phyloP scores from a whole-genome alignment of 1,140 invertebrate species.

The Drosophila ironensis region DNA sequence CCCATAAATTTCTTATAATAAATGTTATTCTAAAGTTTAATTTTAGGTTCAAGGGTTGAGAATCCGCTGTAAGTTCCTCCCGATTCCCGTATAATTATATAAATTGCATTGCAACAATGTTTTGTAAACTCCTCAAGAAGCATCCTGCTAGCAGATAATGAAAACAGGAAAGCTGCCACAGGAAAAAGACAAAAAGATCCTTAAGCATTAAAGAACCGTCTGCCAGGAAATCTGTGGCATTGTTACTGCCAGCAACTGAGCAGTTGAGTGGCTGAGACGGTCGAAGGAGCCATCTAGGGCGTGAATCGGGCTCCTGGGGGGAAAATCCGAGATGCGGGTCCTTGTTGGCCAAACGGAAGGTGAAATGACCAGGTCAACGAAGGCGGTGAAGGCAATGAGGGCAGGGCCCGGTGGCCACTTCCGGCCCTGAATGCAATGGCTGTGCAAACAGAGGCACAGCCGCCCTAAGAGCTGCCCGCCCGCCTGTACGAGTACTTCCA shows the following conservation, averaged over 20 bases:
- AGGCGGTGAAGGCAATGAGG: background rate
- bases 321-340: conserved; percentile 13
- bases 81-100: background rate
- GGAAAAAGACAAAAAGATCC: background rate
- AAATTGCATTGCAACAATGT: background rate
- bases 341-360: conserved; percentile 7
- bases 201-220: conserved; percentile 6
- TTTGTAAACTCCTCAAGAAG: background rate
- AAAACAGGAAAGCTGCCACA: background rate
- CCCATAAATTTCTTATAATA: no score
- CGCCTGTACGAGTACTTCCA: conserved; percentile 6
- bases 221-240: conserved; percentile 16
- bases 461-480: background rate
- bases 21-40: no score
- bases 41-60: no score
- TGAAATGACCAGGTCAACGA: no score
- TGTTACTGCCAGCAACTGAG: no score
- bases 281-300: background rate
- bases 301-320: conserved; percentile 5
- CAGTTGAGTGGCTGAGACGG: conserved; percentile 11
- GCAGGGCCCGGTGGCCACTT: conserved; percentile 6
- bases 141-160: background rate
- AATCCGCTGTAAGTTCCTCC: no score
- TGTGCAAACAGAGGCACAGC: conserved; percentile 11
- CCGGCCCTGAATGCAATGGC: conserved; percentile 19